phyloP scores from a whole-genome alignment of 2,113 vertebrate genomes.

The Actenoides hombroni region DNA sequence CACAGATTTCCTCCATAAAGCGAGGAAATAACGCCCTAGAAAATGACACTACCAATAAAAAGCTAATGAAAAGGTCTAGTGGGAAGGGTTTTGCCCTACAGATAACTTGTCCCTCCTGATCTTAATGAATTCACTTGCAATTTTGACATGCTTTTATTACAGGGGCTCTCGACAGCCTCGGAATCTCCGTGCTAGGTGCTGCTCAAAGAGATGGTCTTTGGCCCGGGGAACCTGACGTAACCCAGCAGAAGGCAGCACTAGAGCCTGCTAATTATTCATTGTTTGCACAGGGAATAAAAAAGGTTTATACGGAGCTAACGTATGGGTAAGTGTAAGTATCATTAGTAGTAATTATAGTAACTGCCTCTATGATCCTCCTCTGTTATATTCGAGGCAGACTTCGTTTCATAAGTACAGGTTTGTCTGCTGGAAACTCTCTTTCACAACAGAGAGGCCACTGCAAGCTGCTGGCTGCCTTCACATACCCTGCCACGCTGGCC shows the following conservation, averaged over 20 bases:
- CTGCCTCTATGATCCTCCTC: conserved; percentile 48
- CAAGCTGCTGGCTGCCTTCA: neutral
- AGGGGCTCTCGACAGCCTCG: neutral
- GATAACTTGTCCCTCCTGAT: neutral
- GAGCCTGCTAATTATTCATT: conserved; percentile 35
- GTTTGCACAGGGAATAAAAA: conserved; percentile 24
- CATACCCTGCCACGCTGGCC: rapidly evolving
- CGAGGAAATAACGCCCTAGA: neutral
- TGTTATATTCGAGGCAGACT: conserved; percentile 21
- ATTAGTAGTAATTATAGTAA: conserved; percentile 39
- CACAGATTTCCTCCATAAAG: neutral
- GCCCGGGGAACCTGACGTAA: neutral
- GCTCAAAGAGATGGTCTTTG: conserved; percentile 23
- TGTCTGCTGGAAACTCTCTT: conserved; percentile 41
- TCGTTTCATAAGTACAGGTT: conserved; percentile 25
- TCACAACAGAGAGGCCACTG: neutral
- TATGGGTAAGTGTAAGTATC: conserved; percentile 14
- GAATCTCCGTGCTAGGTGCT: neutral
- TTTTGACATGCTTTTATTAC: neutral
- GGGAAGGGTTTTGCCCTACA: conserved; percentile 7
- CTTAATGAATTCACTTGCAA: neutral
- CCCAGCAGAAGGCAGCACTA: neutral
- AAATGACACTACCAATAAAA: neutral
- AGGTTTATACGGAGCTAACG: neutral
- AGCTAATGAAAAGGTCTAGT: neutral